Percentiles rank a stretch among this genome's conserved stretches.
phyloP scores from a whole-genome alignment of 2,113 vertebrate genomes.

The Nipponia nippon region DNA sequence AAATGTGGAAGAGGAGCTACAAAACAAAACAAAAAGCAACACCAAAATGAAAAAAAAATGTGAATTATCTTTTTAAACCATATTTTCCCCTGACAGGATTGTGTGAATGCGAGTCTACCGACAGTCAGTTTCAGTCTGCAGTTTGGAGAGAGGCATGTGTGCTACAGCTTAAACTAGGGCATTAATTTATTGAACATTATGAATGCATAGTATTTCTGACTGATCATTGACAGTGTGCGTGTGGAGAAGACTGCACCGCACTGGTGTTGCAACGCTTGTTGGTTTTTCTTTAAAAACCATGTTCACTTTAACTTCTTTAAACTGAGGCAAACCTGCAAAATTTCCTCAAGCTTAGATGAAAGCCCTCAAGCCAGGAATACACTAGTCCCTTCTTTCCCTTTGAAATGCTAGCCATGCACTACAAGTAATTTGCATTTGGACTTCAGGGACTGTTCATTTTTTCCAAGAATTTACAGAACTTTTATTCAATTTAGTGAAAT shows the following conservation, averaged over 20 bases:
- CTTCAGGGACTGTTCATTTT: background rate
- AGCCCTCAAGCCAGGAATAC: background rate
- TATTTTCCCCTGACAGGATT: slow-evolving; percentile 45
- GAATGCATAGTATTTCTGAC: background rate
- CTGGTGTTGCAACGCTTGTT: slow-evolving; percentile 48
- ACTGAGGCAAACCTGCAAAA: background rate
- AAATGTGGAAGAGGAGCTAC: slow-evolving; percentile 94
- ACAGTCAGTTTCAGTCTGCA: background rate
- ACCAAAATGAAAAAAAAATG: slow-evolving; percentile 73
- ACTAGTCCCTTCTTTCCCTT: background rate
- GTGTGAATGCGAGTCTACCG: background rate
- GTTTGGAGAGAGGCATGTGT: background rate
- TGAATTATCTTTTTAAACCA: slow-evolving; percentile 51
- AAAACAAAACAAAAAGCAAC: slow-evolving; percentile 81
- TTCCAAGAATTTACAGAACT: background rate
- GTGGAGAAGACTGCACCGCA: slow-evolving; percentile 60
- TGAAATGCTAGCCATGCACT: background rate
- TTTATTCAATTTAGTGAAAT: background rate
- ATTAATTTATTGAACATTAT: background rate
- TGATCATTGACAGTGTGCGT: background rate
- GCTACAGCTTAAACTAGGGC: background rate
- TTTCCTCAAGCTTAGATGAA: background rate
- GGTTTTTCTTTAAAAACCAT: background rate
- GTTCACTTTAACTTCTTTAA: background rate
- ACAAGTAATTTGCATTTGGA: background rate